Percentiles rank a stretch among this genome's conserved stretches.
Conservation (phyloP, 2,888 invertebrate species). For the Alloplasta piceator region DNA sequence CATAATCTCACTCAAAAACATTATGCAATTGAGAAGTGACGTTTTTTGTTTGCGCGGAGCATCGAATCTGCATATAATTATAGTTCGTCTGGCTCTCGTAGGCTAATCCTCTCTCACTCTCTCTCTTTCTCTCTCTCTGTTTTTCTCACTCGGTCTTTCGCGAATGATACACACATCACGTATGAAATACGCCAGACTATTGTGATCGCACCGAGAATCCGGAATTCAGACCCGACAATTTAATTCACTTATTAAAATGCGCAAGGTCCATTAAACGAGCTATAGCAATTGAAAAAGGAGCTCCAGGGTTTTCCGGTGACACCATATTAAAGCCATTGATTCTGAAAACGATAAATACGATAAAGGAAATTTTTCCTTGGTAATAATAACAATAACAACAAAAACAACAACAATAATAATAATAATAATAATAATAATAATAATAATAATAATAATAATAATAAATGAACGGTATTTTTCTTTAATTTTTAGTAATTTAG, state of each 20-base stretch:
- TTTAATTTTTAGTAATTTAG: too few species aligned
- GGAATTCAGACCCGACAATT: conserved; percentile 33
- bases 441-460: neutral
- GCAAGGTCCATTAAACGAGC: conserved; percentile 33
- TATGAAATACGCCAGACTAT: too few species aligned
- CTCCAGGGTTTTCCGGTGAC: conserved; percentile 43
- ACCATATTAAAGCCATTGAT: neutral
- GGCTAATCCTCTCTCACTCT: neutral
- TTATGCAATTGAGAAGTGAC: conserved; percentile 38
- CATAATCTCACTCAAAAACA: conserved; percentile 32
- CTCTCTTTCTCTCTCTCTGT: too few species aligned
- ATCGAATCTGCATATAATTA: conserved; percentile 6
- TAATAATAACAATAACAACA: neutral
- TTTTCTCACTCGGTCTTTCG: too few species aligned
- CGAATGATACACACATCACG: too few species aligned
- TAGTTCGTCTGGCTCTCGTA: neutral
- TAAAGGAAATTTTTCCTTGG: too few species aligned
- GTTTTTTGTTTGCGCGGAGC: conserved; percentile 12
- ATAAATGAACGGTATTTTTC: too few species aligned
- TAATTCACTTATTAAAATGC: conserved; percentile 35
- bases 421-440: neutral
- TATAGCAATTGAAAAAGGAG: conserved; percentile 23
- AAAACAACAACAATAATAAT: neutral
- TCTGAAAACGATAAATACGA: neutral
- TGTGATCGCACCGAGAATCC: conserved; percentile 36